Conservation (phyloP, 2,113 vertebrate genomes). For the Periophthalmus modestus region DNA sequence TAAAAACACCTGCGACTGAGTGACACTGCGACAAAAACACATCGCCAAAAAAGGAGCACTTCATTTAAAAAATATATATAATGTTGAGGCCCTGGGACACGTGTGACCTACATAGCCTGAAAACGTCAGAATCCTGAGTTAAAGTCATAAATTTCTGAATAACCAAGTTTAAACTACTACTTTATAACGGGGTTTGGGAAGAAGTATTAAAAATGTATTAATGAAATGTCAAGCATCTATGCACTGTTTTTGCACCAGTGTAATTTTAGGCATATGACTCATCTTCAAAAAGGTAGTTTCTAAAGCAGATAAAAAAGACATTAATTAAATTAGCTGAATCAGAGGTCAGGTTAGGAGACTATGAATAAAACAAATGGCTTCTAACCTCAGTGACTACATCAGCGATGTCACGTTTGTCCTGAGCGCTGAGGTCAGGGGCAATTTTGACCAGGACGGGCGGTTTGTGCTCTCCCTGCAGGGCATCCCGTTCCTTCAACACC, state of each 20-base stretch:
- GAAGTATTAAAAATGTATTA: not conserved
- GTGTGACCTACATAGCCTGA: not conserved
- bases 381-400: slow-evolving; percentile 85
- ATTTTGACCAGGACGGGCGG: slow-evolving; percentile 93
- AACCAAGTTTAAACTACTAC: no score
- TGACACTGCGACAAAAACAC: not conserved
- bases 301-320: not conserved
- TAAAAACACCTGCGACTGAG: slow-evolving; percentile 4
- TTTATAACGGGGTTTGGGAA: not conserved
- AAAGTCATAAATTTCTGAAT: no score
- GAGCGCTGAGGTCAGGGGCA: slow-evolving; percentile 85
- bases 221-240: not conserved
- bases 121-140: not conserved
- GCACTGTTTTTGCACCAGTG: not conserved
- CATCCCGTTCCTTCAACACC: slow-evolving; percentile 87
- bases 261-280: not conserved
- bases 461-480: slow-evolving; percentile 68
- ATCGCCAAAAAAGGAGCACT: not conserved
- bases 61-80: not conserved
- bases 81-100: not conserved
- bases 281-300: not conserved
- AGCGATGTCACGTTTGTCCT: slow-evolving; percentile 91
- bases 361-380: slow-evolving; percentile 3
- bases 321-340: not conserved
- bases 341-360: not conserved